Base-by-base conservation (phyloP, 2,888 invertebrate genomes). In the Heliconius aoede region DNA sequence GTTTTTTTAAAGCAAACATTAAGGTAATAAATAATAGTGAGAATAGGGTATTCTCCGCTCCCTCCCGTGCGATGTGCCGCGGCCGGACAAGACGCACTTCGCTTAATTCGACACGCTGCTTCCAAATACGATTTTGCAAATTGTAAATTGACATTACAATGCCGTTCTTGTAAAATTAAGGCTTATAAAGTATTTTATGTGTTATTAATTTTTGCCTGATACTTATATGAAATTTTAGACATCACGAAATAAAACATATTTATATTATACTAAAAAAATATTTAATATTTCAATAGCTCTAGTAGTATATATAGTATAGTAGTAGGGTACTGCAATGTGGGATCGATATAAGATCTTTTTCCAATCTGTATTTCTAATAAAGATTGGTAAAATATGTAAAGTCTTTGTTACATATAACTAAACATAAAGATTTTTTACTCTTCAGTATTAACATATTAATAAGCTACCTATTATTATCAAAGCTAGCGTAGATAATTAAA, bases 91-190 rank as follows among this genome's bases (percentile, higher is more conserved):
- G 89, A 87, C 89, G 90, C 88, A 87, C 88, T 85, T 85, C 85
- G 85, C 86, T 87, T 89, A 91, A 91, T 91, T 90, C 89, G 87
- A 84, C 83, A 90, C 88, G 88, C 88, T 89, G 88, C 88, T 89
- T 86, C 88, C 87, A 67, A 51, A 58, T 67, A 84, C 83, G 83
- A 85, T 82, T 76, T 80, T 82, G 81, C 79, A 79, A 78, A 78
- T 77, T 62, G 60, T 36, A 26, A 74, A 69, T 77, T 55, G 64
- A 65, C 26, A 72, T 72, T 72, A 72, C 36, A 61, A 61, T 60
- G 36, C 60, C 11, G 60, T 26, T 28, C 9, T 40, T 72, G 36
- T 40, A 40, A 72, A 58, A 60, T 26, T 5, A 40, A 15, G 8
- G 7, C 36, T 60, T 24, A 55, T 58, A 24, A 8, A 9, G 9